phyloP scores from a whole-genome alignment of 2,797 vertebrate species.

The Chrysolophus pictus region DNA sequence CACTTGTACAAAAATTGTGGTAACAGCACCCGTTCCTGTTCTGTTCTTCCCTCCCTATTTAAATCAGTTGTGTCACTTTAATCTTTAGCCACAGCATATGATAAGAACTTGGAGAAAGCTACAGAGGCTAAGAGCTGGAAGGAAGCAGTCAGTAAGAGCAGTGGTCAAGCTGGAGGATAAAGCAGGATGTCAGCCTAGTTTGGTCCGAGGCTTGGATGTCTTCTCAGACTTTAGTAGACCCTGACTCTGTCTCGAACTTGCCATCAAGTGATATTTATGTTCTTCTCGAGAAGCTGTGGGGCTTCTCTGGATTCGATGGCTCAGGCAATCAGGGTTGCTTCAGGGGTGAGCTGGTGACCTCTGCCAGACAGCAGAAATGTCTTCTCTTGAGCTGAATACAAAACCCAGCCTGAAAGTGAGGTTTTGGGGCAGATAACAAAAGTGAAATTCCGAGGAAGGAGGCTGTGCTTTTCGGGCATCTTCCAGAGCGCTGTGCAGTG shows the following conservation, averaged over 20 bases:
- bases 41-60: not conserved
- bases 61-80: not conserved
- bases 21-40: not conserved
- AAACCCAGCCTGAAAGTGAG: not conserved
- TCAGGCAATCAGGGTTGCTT: not conserved
- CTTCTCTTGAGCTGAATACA: not conserved
- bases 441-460: not conserved
- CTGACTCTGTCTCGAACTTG: not conserved
- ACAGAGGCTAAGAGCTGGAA: fast-evolving
- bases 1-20: not conserved
- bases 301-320: not conserved
- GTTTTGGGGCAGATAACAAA: not conserved
- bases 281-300: not conserved
- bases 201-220: not conserved
- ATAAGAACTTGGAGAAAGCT: not conserved
- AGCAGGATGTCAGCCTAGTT: not conserved
- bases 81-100: not conserved
- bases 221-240: not conserved
- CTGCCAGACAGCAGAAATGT: not conserved
- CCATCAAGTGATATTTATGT: not conserved
- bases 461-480: not conserved
- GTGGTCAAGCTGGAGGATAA: not conserved
- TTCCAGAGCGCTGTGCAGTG: not conserved
- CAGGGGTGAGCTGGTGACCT: not conserved
- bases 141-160: not conserved